Conservation (phyloP, 1,140 invertebrate genomes). For the Cryptotermes secundus region DNA sequence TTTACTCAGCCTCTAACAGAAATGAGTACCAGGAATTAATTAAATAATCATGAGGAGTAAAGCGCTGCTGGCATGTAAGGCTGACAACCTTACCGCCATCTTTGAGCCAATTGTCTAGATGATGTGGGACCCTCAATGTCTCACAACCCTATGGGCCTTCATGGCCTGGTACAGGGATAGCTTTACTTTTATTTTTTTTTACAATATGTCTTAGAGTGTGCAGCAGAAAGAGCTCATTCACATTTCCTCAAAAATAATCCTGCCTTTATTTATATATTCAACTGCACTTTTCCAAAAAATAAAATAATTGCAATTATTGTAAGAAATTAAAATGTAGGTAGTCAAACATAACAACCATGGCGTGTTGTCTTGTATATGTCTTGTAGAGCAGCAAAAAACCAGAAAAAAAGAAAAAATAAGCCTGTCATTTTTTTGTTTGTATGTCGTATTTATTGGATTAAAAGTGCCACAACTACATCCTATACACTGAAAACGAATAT, state of each 20-base stretch:
- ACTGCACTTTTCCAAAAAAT: slow-evolving; percentile 26
- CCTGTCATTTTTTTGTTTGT: slow-evolving; percentile 33
- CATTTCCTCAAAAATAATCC: no score
- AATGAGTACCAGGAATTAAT: no score
- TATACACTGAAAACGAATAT: background rate
- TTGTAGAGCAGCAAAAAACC: slow-evolving; percentile 29
- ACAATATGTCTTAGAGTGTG: background rate
- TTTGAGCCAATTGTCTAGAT: no score
- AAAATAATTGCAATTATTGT: slow-evolving; percentile 23
- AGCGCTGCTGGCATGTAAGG: no score
- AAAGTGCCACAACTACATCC: slow-evolving; percentile 20
- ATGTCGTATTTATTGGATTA: slow-evolving; percentile 32
- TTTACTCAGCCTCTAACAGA: no score
- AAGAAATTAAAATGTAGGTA: slow-evolving; percentile 30
- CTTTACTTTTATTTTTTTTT: no score
- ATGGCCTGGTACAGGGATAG: no score
- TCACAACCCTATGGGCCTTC: no score
- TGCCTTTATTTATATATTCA: slow-evolving; percentile 30
- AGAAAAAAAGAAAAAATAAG: slow-evolving; percentile 23
- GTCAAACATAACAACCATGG: slow-evolving; percentile 30
- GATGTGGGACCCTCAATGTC: no score
- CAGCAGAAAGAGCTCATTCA: no score
- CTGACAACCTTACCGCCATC: no score
- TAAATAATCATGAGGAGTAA: no score
- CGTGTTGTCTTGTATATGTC: slow-evolving; percentile 31